Base-by-base conservation (phyloP, 2,113 vertebrate species). In the Nannobrachium achirus region DNA sequence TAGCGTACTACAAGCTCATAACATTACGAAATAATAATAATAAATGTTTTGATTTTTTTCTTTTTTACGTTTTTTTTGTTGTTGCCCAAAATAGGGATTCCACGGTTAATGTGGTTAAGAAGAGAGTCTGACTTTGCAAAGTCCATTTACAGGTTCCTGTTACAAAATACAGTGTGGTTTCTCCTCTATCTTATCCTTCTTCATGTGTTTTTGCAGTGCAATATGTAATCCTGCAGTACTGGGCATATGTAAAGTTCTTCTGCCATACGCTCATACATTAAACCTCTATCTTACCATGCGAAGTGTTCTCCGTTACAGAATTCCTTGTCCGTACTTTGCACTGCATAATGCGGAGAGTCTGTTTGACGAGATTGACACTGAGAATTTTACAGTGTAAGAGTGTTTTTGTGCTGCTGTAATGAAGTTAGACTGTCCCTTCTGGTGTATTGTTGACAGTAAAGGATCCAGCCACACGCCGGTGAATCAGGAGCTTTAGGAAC, bases 401-500 rank as follows among this genome's bases (percentile, higher is more conserved):
- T 15, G 38, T 13, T 15, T 40, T 40, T n/a, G 13, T 40, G 39
- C 13, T 57, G 55, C 25, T n/a, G 11, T 38, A 57, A 33, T 56
- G 13, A 56, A 33, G 25, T 33, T 6, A 7, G 9, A 51, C 39
- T n/a, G n/a, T n/a, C n/a, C n/a, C n/a, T n/a, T 52, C 75, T 77
- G 66, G 66, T 2, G 49, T 75, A 71, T 50, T 69, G 60, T 66
- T 71, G 71, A 67, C 67, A 63, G 60, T 62, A 11, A 16, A 42
- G n/a, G 45, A 18, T 19, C 56, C 15, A 33, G 75, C 18, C 66
- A 72, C 49, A 55, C 82, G 76, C 80, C 84, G 78, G 70, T 73
- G 71, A 82, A 81, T 78, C 79, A 67, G 71, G 62, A 84, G 79
- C 82, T 69, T 87, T 85, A 81, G 62, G 55, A 85, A 84, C 92